These are phyloP conservation scores for Scalopus aquaticus DNA, from an alignment of 2,113 vertebrate genomes.

Conservation along the genomic window DNA sequence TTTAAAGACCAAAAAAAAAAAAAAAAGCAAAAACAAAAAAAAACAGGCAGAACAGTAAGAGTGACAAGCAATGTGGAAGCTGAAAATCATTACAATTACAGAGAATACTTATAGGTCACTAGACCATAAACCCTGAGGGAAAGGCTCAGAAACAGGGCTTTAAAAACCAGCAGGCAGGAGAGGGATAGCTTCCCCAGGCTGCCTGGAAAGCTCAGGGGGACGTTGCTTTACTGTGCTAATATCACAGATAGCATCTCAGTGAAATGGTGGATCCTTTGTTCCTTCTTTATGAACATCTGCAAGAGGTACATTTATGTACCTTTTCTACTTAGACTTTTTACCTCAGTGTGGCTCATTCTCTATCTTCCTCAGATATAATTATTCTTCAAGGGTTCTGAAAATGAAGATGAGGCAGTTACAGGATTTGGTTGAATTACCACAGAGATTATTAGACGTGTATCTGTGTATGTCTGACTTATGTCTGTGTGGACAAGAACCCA, in stretches of 20 bases:
- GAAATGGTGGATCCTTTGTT: neutral
- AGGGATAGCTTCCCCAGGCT: neutral
- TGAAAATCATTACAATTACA: neutral
- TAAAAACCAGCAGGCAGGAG: no score
- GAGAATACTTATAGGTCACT: slow-evolving; percentile 28
- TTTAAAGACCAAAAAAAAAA: neutral
- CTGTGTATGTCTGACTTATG: neutral
- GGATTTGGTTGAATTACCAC: neutral
- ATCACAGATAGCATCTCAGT: neutral
- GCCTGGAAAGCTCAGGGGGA: no score
- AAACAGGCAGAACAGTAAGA: neutral
- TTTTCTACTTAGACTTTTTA: neutral
- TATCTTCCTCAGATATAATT: neutral
- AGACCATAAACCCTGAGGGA: neutral
- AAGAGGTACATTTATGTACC: neutral
- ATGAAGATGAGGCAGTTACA: neutral
- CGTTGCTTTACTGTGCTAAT: neutral
- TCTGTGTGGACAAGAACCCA: neutral
- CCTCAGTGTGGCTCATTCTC: neutral
- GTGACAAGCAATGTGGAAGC: neutral
- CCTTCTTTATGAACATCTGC: neutral
- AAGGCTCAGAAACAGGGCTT: neutral
- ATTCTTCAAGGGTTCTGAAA: neutral
- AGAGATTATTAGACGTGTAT: neutral
- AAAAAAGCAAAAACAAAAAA: no score